Percentiles rank a stretch among this genome's conserved stretches.
phyloP scores from a whole-genome alignment of 92 coral and sea anemone species.

The Galaxea fascicularis region DNA sequence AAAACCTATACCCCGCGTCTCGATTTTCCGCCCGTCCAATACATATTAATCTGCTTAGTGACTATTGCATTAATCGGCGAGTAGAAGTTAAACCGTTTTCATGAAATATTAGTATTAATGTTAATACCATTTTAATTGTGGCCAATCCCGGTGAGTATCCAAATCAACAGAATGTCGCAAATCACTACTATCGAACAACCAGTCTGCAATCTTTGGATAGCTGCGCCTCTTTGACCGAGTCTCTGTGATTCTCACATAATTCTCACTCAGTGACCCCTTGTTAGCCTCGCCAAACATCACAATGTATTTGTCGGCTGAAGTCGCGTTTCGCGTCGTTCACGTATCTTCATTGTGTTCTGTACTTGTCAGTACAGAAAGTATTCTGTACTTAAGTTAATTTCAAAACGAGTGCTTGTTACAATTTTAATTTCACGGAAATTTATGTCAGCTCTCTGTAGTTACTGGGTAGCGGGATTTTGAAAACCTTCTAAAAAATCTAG shows the following conservation, averaged over 20 bases:
- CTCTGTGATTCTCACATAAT: too few species aligned
- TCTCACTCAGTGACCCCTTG: too few species aligned
- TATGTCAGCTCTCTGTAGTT: neutral
- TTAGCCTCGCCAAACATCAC: too few species aligned
- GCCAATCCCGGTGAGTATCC: conserved; percentile 26
- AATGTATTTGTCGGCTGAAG: too few species aligned
- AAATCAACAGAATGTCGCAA: conserved; percentile 1
- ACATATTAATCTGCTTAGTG: conserved; percentile 6
- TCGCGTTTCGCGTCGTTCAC: too few species aligned
- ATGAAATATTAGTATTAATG: conserved; percentile 1
- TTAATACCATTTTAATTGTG: conserved; percentile 51
- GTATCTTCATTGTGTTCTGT: too few species aligned
- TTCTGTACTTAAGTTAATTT: too few species aligned
- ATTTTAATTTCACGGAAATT: conserved; percentile 21
- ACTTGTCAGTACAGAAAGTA: too few species aligned
- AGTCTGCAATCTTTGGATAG: neutral
- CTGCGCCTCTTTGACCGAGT: neutral
- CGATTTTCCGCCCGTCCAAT: neutral
- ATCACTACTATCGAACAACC: neutral
- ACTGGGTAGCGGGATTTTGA: neutral
- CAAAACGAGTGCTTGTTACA: neutral
- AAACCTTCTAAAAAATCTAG: neutral
- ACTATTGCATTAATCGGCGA: neutral
- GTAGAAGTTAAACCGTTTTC: conserved; percentile 25
- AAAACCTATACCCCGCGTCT: neutral